Conservation (phyloP, 2,797 vertebrate species). For the Alcedo atthis region DNA sequence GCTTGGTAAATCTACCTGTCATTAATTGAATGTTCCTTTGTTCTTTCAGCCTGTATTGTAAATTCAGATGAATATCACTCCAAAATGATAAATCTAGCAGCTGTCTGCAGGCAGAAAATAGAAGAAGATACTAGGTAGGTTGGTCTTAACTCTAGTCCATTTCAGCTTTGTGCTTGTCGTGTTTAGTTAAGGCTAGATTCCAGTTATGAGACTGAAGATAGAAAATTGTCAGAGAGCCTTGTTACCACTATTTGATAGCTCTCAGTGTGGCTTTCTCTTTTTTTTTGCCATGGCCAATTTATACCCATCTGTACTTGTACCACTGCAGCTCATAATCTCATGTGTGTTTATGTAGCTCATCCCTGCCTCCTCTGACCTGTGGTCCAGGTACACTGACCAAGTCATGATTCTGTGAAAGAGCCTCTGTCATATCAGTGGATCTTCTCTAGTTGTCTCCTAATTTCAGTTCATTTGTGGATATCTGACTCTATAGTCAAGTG, state of each 20-base stretch:
- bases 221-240: background rate
- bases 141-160: background rate
- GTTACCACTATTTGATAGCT: background rate
- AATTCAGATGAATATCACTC: conserved; percentile 81
- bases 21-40: conserved; percentile 5
- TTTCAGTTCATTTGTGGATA: background rate
- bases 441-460: background rate
- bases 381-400: background rate
- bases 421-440: background rate
- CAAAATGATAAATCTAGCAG: conserved; percentile 75
- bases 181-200: background rate
- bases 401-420: background rate
- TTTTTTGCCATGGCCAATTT: background rate
- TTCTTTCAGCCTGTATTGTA: conserved; percentile 59
- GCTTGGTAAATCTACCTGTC: conserved; percentile 25
- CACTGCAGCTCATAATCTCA: background rate
- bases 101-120: conserved; percentile 80
- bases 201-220: background rate
- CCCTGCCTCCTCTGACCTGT: background rate
- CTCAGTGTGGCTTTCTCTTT: background rate
- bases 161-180: background rate
- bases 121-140: conserved; percentile 82
- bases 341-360: background rate
- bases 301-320: background rate
- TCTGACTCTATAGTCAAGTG: background rate